Percentiles rank a stretch among this genome's conserved stretches.
Evolutionary conservation across 2,113 vertebrate genomes (phyloP).

Genomic region (Ondatra zibethicus): DNA sequence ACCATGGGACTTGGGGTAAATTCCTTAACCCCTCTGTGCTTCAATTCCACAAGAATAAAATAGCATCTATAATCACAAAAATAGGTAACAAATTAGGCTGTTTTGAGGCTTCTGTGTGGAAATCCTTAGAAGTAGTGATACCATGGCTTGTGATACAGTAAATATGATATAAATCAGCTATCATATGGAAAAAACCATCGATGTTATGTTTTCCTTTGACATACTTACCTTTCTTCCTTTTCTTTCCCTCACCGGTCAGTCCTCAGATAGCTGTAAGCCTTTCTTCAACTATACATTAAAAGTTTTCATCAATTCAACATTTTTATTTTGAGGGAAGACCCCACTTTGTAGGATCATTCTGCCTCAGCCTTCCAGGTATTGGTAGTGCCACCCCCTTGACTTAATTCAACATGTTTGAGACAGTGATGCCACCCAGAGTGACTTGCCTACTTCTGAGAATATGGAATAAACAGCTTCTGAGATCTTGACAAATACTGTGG

Average conservation of each 20-base stretch:
- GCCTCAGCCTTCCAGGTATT: not conserved
- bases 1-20: not conserved
- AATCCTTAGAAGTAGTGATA: not conserved
- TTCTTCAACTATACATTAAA: not conserved
- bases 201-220: not conserved
- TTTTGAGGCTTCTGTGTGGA: not conserved
- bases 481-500: not conserved
- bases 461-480: not conserved
- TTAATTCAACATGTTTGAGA: not conserved
- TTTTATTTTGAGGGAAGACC: not conserved
- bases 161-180: not conserved
- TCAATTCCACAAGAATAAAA: constrained; percentile 7
- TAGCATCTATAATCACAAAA: not conserved
- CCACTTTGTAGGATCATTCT: not conserved
- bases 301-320: too few species aligned
- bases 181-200: not conserved
- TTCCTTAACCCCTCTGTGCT: not conserved
- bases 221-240: not conserved
- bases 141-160: not conserved
- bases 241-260: not conserved
- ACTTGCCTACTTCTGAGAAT: not conserved
- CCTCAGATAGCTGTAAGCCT: not conserved
- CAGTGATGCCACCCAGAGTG: not conserved
- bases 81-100: not conserved
- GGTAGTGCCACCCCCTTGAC: not conserved